phyloP scores from a whole-genome alignment of 2,797 vertebrate species.

The Smutsia temminckii region DNA sequence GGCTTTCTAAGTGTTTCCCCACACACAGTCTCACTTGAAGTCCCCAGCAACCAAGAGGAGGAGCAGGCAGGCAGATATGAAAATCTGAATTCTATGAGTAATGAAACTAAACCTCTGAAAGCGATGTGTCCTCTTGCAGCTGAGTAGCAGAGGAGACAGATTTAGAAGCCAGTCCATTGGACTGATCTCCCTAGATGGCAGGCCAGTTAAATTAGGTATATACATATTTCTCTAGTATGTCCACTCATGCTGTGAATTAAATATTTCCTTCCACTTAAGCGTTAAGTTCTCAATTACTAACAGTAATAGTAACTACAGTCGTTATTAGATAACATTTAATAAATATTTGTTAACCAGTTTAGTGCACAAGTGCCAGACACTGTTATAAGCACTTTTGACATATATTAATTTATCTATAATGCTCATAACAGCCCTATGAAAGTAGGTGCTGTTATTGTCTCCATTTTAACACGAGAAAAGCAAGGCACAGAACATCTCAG shows the following conservation, averaged over 20 bases:
- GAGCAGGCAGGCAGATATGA: not conserved
- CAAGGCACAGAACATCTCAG: not conserved
- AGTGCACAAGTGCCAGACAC: not conserved
- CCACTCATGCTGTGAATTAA: not conserved
- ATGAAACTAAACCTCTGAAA: not conserved
- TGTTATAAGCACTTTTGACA: not conserved
- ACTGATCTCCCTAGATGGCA: not conserved
- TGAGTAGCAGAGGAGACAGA: not conserved
- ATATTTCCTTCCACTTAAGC: not conserved
- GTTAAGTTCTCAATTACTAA: not conserved
- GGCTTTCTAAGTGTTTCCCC: not conserved
- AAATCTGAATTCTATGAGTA: not conserved
- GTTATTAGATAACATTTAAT: not conserved
- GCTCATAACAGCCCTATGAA: not conserved
- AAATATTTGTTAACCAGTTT: not conserved
- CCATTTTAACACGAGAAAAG: not conserved
- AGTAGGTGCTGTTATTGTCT: not conserved
- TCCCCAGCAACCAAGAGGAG: not conserved
- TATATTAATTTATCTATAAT: not conserved
- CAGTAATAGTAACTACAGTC: not conserved
- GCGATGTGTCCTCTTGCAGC: not conserved
- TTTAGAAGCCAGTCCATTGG: not conserved
- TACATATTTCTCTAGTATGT: not conserved
- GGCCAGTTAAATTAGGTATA: not conserved
- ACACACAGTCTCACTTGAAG: not conserved